Conservation (phyloP, 1,140 invertebrate genomes). For the Plectrocnemia conspersa region DNA sequence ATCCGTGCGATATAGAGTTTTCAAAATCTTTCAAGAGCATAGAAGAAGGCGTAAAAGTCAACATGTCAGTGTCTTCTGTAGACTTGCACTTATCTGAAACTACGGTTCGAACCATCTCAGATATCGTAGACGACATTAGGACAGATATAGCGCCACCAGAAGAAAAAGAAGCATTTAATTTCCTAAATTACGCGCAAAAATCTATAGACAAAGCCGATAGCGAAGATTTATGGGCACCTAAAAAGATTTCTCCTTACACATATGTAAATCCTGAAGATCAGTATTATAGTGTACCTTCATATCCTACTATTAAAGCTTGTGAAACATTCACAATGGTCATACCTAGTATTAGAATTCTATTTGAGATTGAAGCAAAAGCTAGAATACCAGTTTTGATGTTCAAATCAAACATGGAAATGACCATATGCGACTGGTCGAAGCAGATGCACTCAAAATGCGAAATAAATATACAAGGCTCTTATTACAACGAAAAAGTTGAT, state of each 20-base stretch:
- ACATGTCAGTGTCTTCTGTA: slow-evolving; percentile 59
- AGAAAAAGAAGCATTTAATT: slow-evolving; percentile 46
- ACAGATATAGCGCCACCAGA: slow-evolving; percentile 51
- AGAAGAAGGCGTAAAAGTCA: slow-evolving; percentile 61
- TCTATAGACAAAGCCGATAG: slow-evolving; percentile 42
- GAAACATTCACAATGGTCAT: slow-evolving; percentile 52
- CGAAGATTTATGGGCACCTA: slow-evolving; percentile 72
- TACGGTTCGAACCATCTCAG: slow-evolving; percentile 64
- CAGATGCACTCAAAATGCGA: slow-evolving; percentile 53
- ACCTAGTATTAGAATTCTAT: slow-evolving; percentile 54
- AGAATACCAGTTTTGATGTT: slow-evolving; percentile 46
- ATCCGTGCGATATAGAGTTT: slow-evolving; percentile 70
- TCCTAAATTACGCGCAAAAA: slow-evolving; percentile 41
- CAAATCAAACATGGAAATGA: slow-evolving; percentile 54
- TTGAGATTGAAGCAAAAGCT: slow-evolving; percentile 54
- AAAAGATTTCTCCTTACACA: slow-evolving; percentile 50
- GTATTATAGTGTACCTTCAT: slow-evolving; percentile 42
- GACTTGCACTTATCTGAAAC: slow-evolving; percentile 70
- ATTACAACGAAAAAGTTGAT: slow-evolving; percentile 67
- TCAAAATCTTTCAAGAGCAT: slow-evolving; percentile 56
- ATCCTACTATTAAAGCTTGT: slow-evolving; percentile 41
- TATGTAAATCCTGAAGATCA: slow-evolving; percentile 39
- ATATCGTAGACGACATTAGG: slow-evolving; percentile 55
- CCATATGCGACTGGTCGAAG: slow-evolving; percentile 63
- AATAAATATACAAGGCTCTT: slow-evolving; percentile 64